Conservation (phyloP, 1,140 invertebrate genomes). For the Tetramorium simillimum region DNA sequence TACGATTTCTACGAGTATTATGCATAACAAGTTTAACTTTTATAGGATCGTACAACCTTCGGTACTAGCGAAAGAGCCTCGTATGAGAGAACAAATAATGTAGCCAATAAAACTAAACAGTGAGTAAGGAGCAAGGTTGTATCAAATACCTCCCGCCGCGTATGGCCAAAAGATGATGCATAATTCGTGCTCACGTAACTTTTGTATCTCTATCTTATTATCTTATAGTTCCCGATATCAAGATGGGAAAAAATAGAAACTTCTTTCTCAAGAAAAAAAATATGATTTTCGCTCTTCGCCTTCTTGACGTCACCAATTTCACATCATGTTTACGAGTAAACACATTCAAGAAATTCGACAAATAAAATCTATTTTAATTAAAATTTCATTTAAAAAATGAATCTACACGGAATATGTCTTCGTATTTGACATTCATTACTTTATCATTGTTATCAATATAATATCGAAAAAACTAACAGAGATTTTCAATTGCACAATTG, state of each 20-base stretch:
- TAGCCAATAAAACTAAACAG: not conserved
- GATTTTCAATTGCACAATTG: constrained; percentile 14
- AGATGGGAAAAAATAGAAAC: not conserved
- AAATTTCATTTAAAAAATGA: not conserved
- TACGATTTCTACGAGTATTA: not conserved
- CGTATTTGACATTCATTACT: not conserved
- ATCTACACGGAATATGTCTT: not conserved
- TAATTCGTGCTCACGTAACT: constrained; percentile 40
- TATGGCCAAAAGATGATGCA: constrained; percentile 25
- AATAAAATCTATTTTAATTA: not conserved
- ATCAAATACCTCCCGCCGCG: constrained; percentile 8
- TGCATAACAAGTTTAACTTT: not conserved
- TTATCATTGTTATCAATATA: not conserved
- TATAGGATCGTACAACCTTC: not conserved
- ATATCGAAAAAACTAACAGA: not conserved
- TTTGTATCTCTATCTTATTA: constrained; percentile 30
- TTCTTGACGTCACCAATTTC: not conserved
- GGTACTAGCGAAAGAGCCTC: not conserved
- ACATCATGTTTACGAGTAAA: not conserved
- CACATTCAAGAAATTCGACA: not conserved
- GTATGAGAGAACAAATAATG: constrained; percentile 1
- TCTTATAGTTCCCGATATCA: constrained; percentile 35
- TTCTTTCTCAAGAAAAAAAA: not conserved
- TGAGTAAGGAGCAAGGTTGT: constrained; percentile 22
- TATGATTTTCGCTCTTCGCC: not conserved